Conservation (phyloP, 2,113 vertebrate genomes). For the Plotosus lineatus region DNA sequence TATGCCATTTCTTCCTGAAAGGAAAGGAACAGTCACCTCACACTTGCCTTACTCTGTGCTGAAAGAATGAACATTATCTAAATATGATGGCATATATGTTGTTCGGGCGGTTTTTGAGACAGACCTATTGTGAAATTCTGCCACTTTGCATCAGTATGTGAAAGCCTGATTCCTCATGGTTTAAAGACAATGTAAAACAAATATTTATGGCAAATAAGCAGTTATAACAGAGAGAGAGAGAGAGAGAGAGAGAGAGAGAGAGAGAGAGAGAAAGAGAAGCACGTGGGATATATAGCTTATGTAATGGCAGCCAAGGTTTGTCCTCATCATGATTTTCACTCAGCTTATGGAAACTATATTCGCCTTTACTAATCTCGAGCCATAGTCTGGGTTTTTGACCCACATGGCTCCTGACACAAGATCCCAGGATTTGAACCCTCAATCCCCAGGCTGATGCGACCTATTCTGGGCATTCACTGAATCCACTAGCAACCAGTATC, state of each 20-base stretch:
- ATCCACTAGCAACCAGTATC: constrained; percentile 72
- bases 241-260: no score
- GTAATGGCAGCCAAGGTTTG: not conserved
- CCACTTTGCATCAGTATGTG: not conserved
- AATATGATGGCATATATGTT: constrained; percentile 29
- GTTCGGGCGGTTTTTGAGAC: constrained; percentile 37
- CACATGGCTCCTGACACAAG: constrained; percentile 63
- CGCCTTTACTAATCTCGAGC: constrained; percentile 28
- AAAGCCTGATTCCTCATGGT: constrained; percentile 3
- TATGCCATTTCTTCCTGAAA: constrained; percentile 59
- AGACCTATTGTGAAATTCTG: constrained; percentile 20
- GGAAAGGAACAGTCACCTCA: constrained; percentile 56
- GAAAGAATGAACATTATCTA: constrained; percentile 4
- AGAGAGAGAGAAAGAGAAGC: no score
- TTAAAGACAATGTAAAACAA: not conserved
- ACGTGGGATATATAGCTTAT: not conserved
- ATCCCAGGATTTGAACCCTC: constrained; percentile 72
- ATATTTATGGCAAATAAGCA: not conserved
- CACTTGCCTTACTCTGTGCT: constrained; percentile 12
- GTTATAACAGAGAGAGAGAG: not conserved
- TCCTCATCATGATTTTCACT: not conserved
- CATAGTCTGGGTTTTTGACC: constrained; percentile 36
- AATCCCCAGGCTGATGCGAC: constrained; percentile 63
- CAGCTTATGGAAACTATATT: constrained; percentile 49
- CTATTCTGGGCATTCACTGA: constrained; percentile 72